Base-by-base conservation (phyloP, 2,888 invertebrate species). In the Furcula furcula region DNA sequence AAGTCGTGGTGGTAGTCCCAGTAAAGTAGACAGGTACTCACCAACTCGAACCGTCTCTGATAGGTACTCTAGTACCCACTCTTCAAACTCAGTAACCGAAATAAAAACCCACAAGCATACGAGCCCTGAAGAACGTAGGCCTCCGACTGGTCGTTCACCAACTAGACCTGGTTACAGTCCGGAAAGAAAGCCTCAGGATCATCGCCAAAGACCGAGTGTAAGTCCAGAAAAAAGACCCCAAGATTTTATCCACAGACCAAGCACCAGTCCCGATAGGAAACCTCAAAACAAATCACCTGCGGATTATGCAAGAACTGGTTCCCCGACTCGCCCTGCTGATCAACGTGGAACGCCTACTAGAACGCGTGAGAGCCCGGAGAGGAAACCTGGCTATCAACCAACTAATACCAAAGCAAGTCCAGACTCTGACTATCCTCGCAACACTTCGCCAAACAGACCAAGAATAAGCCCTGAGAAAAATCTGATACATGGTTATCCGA, bases 1-100 rank as follows among this genome's bases (percentile, higher is more conserved):
- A 2, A 85, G 84, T 40, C 84, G 87, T 13, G 74, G 79, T 22
- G 67, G 68, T 4, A 85, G 85, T 36, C 69, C 70, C 0, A 65
- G 33, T 15, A 69, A 69, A 47, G 40, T 64, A n/a, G 81, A 84
- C 23, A 75, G 77, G 37, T 48, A 36, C 31, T 85, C 86, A 5
- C 84, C 86, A 4, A 70, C 71, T 27, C 76, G 72, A 11, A 69
- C 59, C 3, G 37, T 65, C 7, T 61, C 69, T 29, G 78, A 86
- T 18, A 68, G 49, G 36, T 65, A 75, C 37, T 75, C 76, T 0
- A 75, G 58, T 40, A 72, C 72, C 15, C 66, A 71, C 36, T 77
- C 79, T 3, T 70, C 74, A 11, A 59, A 74, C 34, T 69, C 75
- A 4, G 41, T 65, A 6, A 61, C 63, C 14, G 80, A 84, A 51